Percentiles rank a stretch among this genome's conserved stretches.
Evolutionary conservation across 2,888 invertebrate genomes (phyloP).

Genomic region (Uropetala carovei): DNA sequence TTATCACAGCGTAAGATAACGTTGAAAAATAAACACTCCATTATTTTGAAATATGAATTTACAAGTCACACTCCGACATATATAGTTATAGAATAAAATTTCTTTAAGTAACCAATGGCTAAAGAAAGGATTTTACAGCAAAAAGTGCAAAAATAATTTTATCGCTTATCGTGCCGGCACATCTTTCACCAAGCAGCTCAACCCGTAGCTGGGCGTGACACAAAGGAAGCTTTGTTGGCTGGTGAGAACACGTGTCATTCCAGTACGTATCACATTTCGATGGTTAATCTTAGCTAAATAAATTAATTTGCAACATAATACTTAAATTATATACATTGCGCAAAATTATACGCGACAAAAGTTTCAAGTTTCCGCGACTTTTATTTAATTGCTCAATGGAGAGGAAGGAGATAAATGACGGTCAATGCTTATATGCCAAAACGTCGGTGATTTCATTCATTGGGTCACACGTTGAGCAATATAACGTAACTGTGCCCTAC

Average conservation of each 20-base stretch:
- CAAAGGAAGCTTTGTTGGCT: not conserved
- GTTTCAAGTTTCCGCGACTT: not conserved
- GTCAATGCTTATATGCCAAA: not conserved
- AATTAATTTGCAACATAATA: not conserved
- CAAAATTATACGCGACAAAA: too few species aligned
- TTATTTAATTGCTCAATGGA: not conserved
- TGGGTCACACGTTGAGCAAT: not conserved
- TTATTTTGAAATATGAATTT: too few species aligned
- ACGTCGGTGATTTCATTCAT: slow-evolving; percentile 3
- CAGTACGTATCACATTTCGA: not conserved
- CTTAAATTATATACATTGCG: not conserved
- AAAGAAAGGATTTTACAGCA: too few species aligned
- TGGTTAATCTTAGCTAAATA: not conserved
- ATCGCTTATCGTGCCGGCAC: too few species aligned
- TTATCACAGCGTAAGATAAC: too few species aligned
- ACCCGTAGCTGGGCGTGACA: not conserved
- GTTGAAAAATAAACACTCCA: too few species aligned
- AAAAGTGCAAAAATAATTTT: too few species aligned
- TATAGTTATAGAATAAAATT: too few species aligned
- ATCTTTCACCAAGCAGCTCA: too few species aligned
- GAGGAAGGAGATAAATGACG: not conserved
- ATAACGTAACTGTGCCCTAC: not conserved
- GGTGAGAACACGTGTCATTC: too few species aligned
- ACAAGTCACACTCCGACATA: too few species aligned
- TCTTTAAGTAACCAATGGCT: too few species aligned